Conservation (phyloP, 2,888 invertebrate species). For the Pedicia rivosa region DNA sequence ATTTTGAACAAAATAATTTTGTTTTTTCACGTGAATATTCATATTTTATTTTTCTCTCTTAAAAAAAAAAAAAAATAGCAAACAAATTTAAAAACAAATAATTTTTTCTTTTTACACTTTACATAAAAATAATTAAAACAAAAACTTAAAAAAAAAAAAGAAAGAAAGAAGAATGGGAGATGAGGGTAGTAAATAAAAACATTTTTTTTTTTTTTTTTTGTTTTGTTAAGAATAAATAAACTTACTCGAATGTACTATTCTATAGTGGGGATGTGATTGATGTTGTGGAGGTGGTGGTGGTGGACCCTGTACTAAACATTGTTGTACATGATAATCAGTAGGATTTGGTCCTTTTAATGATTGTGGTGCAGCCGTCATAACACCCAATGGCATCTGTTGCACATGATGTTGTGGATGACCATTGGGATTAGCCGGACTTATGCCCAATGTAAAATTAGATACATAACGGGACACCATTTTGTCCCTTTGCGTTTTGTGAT, state of each 20-base stretch:
- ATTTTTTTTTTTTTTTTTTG: neutral
- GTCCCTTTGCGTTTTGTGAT: no score
- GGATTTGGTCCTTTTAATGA: neutral
- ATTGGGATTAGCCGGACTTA: neutral
- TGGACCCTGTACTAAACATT: neutral
- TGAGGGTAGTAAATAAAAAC: no score
- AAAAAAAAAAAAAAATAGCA: no score
- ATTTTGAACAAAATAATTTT: no score
- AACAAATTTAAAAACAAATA: no score
- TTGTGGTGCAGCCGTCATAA: neutral
- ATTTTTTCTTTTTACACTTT: no score
- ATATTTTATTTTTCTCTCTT: no score
- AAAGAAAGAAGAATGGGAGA: no score
- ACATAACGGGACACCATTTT: neutral
- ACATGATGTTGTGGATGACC: neutral
- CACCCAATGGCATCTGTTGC: neutral
- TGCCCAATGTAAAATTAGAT: neutral
- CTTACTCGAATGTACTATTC: neutral
- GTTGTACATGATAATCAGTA: neutral
- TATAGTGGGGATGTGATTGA: neutral
- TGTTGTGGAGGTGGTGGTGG: neutral
- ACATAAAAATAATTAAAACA: no score
- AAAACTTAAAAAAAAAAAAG: no score
- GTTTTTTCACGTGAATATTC: no score
- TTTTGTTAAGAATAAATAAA: neutral